Conservation (phyloP, 2,113 vertebrate genomes). For the Camelus dromedarius region DNA sequence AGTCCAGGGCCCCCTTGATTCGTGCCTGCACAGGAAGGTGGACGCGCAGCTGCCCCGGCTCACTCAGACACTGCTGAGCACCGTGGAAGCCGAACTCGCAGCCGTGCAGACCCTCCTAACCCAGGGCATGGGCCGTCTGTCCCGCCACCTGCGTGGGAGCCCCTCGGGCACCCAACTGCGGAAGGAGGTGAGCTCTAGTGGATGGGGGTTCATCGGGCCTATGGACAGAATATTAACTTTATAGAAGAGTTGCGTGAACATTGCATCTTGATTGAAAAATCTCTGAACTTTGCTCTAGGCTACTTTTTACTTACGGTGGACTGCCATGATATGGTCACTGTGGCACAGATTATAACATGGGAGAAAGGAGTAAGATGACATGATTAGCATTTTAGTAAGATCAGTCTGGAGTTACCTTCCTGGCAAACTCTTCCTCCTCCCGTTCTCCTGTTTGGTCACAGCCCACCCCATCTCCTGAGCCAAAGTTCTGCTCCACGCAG, state of each 20-base stretch:
- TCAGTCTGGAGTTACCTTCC: not conserved
- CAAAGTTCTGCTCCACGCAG: not conserved
- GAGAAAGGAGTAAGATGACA: not conserved
- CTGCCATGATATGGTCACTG: not conserved
- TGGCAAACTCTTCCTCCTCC: not conserved
- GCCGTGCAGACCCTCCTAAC: conserved; percentile 36
- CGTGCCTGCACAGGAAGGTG: conserved; percentile 54
- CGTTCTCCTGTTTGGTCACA: not conserved
- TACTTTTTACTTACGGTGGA: not conserved
- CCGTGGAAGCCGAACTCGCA: not conserved
- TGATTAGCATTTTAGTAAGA: not conserved
- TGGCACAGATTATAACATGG: not conserved
- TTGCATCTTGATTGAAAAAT: not conserved
- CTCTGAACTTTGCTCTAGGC: not conserved
- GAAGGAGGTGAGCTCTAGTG: conserved; percentile 60
- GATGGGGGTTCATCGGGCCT: not conserved
- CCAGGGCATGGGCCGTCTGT: conserved; percentile 63
- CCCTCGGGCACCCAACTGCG: not conserved
- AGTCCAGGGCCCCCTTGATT: conserved; percentile 55
- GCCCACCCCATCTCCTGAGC: not conserved
- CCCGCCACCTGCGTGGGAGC: not conserved
- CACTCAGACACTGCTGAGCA: conserved; percentile 31
- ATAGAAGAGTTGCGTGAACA: not conserved
- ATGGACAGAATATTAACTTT: not conserved
- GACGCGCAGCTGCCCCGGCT: conserved; percentile 55